A percentile compares a stretch with the other conserved stretches of the same genome.
phyloP scores from a whole-genome alignment of 2,888 invertebrate species.

The Brassicogethes aeneus region DNA sequence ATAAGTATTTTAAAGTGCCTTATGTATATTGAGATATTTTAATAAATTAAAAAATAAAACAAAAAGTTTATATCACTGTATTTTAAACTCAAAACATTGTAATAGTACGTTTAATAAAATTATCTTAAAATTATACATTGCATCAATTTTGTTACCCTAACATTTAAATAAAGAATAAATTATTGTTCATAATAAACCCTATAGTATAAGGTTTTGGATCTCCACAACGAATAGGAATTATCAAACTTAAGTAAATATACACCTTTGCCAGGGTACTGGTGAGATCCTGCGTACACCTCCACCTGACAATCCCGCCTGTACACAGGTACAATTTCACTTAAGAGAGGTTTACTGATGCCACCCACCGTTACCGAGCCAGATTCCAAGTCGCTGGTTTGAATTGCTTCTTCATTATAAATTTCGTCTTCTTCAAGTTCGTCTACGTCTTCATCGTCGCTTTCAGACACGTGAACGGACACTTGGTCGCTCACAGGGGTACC shows the following conservation, averaged over 20 bases:
- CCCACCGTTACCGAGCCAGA: slow-evolving; percentile 37
- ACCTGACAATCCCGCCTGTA: slow-evolving; percentile 94
- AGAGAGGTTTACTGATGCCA: slow-evolving; percentile 44
- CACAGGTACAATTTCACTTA: slow-evolving; percentile 86
- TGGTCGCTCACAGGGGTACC: slow-evolving; percentile 73
- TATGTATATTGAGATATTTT: too few relatives aligned
- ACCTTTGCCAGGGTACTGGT: slow-evolving; percentile 93
- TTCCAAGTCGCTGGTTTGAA: slow-evolving; percentile 50
- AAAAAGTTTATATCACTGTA: neutral
- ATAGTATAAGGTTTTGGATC: slow-evolving; percentile 98
- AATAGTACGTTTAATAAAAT: neutral
- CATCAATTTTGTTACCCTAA: neutral
- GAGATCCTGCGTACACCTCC: slow-evolving; percentile 96
- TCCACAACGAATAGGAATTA: slow-evolving; percentile 98
- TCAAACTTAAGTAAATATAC: slow-evolving; percentile 98
- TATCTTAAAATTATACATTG: neutral
- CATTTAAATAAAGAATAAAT: slow-evolving; percentile 1
- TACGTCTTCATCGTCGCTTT: slow-evolving; percentile 85
- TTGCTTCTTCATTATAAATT: slow-evolving; percentile 44
- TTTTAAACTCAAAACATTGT: neutral
- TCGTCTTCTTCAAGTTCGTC: slow-evolving; percentile 47
- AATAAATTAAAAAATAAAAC: too few relatives aligned
- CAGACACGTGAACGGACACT: slow-evolving; percentile 92
- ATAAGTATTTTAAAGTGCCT: too few relatives aligned
- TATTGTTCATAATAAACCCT: slow-evolving; percentile 91